These are phyloP conservation scores for Mythimna ferrago DNA, from an alignment of 2,888 invertebrate species.

Conservation along the genomic window DNA sequence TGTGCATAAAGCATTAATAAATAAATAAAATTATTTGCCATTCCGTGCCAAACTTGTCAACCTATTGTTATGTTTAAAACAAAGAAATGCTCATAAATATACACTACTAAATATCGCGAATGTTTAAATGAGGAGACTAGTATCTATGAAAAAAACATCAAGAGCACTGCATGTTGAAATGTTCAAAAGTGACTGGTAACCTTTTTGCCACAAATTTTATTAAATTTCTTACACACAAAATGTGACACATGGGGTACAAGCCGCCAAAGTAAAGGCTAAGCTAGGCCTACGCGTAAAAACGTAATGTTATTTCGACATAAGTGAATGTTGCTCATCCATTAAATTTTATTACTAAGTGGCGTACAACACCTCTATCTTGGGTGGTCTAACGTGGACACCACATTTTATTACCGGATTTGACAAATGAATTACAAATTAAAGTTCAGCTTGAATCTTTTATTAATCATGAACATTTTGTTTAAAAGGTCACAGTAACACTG, in stretches of 20 bases:
- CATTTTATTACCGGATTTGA: conserved; percentile 15
- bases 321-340: conserved; percentile 40
- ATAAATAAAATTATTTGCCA: too few species aligned
- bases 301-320: conserved; percentile 37
- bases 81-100: background rate
- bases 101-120: background rate
- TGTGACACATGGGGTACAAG: background rate
- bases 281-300: conserved; percentile 22
- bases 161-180: background rate
- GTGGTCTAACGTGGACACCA: conserved; percentile 12
- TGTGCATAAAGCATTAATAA: too few species aligned
- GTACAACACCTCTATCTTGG: conserved; percentile 24
- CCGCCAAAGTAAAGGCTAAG: conserved; percentile 4
- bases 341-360: conserved; percentile 31
- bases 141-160: background rate
- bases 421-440: conserved; percentile 7
- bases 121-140: background rate
- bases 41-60: conserved; percentile 2
- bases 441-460: background rate
- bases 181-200: background rate
- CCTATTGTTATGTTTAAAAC: background rate
- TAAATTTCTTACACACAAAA: background rate
- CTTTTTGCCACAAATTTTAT: background rate
- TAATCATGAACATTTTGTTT: background rate
- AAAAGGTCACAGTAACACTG: background rate